phyloP scores from a whole-genome alignment of 2,113 vertebrate species.

The Clinocottus analis region DNA sequence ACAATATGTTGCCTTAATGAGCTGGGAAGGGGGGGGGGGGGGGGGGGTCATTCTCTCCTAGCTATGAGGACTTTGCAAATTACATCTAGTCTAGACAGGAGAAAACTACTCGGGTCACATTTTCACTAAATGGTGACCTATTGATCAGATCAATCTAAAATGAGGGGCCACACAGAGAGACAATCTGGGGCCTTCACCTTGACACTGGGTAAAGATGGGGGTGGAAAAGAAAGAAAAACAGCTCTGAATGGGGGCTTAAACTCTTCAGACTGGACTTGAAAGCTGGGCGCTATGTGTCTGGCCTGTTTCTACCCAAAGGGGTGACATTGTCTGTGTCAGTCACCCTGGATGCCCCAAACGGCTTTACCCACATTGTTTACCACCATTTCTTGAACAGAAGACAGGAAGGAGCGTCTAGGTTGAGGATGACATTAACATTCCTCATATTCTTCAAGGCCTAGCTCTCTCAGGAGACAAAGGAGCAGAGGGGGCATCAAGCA shows the following conservation, averaged over 20 bases:
- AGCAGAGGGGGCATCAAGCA: conserved; percentile 44
- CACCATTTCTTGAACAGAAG: conserved; percentile 24
- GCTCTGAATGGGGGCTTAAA: conserved; percentile 59
- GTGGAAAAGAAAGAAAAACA: not conserved
- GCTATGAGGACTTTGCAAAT: conserved; percentile 19
- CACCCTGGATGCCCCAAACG: conserved; percentile 33
- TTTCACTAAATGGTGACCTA: conserved; percentile 50
- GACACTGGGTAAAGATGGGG: conserved; percentile 28
- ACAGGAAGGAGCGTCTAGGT: conserved; percentile 55
- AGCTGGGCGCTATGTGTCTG: conserved; percentile 59
- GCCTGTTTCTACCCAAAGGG: conserved; percentile 27
- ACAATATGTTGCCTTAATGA: conserved; percentile 14
- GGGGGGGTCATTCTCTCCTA: not conserved
- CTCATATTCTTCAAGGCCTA: conserved; percentile 43
- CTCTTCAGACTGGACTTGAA: conserved; percentile 61
- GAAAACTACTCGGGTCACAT: conserved; percentile 25
- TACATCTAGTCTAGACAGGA: not conserved
- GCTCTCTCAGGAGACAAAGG: conserved; percentile 61
- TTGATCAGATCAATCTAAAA: conserved; percentile 46
- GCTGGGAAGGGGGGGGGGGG: not conserved
- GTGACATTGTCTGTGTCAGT: conserved; percentile 71
- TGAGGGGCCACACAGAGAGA: conserved; percentile 6
- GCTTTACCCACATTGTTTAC: conserved; percentile 50
- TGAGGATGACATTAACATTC: conserved; percentile 63
- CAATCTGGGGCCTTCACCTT: conserved; percentile 40